A percentile compares a stretch with the other conserved stretches of the same genome.
phyloP scores from a whole-genome alignment of 2,797 vertebrate genomes.

The Sciaenops ocellatus region DNA sequence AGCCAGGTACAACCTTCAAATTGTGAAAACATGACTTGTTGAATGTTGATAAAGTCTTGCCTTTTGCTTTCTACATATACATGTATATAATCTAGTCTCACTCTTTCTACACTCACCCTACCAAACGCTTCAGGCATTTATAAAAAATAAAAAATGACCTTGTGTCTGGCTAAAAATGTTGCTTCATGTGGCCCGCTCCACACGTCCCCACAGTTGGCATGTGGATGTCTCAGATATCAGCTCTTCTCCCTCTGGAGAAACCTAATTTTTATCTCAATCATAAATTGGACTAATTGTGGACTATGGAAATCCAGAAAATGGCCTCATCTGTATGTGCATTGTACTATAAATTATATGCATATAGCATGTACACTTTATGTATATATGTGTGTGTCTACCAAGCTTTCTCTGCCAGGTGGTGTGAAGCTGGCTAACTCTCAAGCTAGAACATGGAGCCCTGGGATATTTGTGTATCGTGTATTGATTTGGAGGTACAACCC shows the following conservation, averaged over 20 bases:
- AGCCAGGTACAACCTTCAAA: background rate
- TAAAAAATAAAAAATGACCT: conserved; percentile 13
- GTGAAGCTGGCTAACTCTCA: conserved; percentile 70
- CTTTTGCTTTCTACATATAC: background rate
- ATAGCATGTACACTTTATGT: too few relatives aligned
- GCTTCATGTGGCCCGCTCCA: too few relatives aligned
- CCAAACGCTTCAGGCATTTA: conserved; percentile 27
- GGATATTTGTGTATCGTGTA: conserved; percentile 86
- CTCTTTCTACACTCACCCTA: conserved; percentile 21
- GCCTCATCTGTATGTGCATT: too few relatives aligned
- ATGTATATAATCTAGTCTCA: background rate
- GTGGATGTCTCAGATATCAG: too few relatives aligned
- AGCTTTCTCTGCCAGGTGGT: conserved; percentile 65
- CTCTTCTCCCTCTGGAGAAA: too few relatives aligned
- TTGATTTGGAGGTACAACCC: conserved; percentile 88
- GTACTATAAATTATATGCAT: too few relatives aligned
- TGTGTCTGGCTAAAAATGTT: too few relatives aligned
- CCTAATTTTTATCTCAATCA: too few relatives aligned
- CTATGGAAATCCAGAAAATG: too few relatives aligned
- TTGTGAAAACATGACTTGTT: background rate
- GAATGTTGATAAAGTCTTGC: background rate
- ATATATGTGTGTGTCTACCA: too few relatives aligned
- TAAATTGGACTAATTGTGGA: too few relatives aligned
- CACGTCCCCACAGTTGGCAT: too few relatives aligned
- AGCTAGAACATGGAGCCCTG: conserved; percentile 79